These are phyloP conservation scores for Morpho helenor DNA, from an alignment of 2,888 invertebrate genomes.

Conservation along the genomic window DNA sequence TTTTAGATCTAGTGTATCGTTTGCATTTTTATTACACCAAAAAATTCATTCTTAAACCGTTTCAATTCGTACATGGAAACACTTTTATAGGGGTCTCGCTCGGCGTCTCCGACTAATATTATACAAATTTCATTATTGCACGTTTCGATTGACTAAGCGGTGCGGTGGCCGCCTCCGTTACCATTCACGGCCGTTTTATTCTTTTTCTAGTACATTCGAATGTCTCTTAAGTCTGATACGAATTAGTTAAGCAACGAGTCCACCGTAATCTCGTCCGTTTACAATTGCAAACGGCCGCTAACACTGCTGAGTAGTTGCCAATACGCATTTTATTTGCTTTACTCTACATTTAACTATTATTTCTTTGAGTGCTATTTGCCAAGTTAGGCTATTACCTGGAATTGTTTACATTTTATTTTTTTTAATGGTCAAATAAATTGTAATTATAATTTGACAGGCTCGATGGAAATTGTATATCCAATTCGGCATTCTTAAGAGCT, in stretches of 20 bases:
- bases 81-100: constrained; percentile 48
- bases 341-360: constrained; percentile 48
- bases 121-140: constrained; percentile 54
- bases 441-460: no score
- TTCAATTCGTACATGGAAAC: constrained; percentile 54
- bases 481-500: no score
- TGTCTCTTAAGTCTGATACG: constrained; percentile 54
- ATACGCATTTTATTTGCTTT: constrained; percentile 52
- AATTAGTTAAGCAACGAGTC: constrained; percentile 66
- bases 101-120: constrained; percentile 43
- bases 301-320: constrained; percentile 56
- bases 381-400: constrained; percentile 21
- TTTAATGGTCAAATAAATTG: no score
- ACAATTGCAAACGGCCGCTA: constrained; percentile 63
- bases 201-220: constrained; percentile 42
- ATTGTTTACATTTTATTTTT: background rate
- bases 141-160: constrained; percentile 52
- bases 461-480: no score
- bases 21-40: constrained; percentile 55
- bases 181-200: constrained; percentile 47
- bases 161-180: constrained; percentile 34
- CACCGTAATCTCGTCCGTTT: constrained; percentile 58
- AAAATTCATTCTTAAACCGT: constrained; percentile 40
- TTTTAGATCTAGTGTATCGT: constrained; percentile 47
- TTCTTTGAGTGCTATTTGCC: constrained; percentile 20